Conservation (phyloP, 92 coral and sea anemone genomes). For the Anthopleura xanthogrammica region DNA sequence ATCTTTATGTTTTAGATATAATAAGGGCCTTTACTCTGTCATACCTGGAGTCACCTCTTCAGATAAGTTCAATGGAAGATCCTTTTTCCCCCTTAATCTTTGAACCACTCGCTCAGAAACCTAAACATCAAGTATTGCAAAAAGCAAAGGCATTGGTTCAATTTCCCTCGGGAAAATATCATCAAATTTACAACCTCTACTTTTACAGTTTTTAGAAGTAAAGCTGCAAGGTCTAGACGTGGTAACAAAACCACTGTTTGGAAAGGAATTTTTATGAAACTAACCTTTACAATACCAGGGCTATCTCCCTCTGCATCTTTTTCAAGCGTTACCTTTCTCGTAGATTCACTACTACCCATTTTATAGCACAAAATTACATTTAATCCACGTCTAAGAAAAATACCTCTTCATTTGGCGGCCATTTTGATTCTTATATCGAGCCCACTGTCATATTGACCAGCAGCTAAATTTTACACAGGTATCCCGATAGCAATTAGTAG, state of each 20-base stretch:
- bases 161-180: not conserved
- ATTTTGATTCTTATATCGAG: conserved; percentile 42
- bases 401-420: conserved; percentile 48
- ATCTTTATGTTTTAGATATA: no score
- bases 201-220: not conserved
- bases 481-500: not conserved
- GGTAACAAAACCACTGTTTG: not conserved
- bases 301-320: conserved; percentile 53
- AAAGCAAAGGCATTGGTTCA: not conserved
- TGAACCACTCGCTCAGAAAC: conserved; percentile 86
- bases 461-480: conserved; percentile 1
- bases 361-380: conserved; percentile 7
- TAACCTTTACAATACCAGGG: conserved; percentile 73
- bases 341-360: conserved; percentile 90
- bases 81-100: conserved; percentile 67
- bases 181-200: not conserved
- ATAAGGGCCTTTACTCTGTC: no score
- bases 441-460: conserved; percentile 13
- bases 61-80: conserved; percentile 60
- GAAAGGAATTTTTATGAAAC: not conserved
- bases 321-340: conserved; percentile 75
- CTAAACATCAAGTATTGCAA: conserved; percentile 21
- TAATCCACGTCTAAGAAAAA: not conserved
- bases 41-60: conserved; percentile 70
- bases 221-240: not conserved